These are phyloP conservation scores for Mechanitis mazaeus DNA, from an alignment of 2,888 invertebrate species.

Conservation along the genomic window DNA sequence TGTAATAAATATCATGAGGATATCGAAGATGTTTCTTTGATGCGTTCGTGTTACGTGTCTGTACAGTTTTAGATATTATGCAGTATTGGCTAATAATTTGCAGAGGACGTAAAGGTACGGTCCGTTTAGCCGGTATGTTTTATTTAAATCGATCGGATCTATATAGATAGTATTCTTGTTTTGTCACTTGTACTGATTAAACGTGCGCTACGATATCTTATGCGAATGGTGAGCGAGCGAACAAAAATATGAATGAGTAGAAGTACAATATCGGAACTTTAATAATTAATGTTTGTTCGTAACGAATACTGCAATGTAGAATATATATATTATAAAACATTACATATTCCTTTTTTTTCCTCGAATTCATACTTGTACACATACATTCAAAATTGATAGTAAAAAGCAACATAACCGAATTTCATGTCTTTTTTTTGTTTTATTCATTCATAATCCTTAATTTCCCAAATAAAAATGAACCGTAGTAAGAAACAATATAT, in stretches of 20 bases:
- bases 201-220: conserved; percentile 59
- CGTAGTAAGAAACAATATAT: background rate
- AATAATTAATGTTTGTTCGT: conserved; percentile 74
- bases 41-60: conserved; percentile 57
- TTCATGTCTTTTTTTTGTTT: conserved; percentile 64
- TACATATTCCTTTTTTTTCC: conserved; percentile 74
- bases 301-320: conserved; percentile 74
- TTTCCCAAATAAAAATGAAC: background rate
- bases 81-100: conserved; percentile 63
- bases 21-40: conserved; percentile 55
- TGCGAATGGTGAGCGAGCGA: conserved; percentile 60
- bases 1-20: conserved; percentile 62
- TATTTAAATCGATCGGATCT: conserved; percentile 39
- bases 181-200: conserved; percentile 56
- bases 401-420: conserved; percentile 75
- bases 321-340: conserved; percentile 71
- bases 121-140: conserved; percentile 68
- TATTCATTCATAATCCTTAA: conserved; percentile 35
- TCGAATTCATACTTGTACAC: conserved; percentile 76
- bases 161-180: conserved; percentile 64
- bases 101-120: conserved; percentile 56
- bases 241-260: conserved; percentile 71
- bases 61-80: conserved; percentile 70
- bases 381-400: conserved; percentile 77
- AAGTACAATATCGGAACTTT: conserved; percentile 69